Conservation (phyloP, 2,113 vertebrate genomes). For the Bubo bubo region DNA sequence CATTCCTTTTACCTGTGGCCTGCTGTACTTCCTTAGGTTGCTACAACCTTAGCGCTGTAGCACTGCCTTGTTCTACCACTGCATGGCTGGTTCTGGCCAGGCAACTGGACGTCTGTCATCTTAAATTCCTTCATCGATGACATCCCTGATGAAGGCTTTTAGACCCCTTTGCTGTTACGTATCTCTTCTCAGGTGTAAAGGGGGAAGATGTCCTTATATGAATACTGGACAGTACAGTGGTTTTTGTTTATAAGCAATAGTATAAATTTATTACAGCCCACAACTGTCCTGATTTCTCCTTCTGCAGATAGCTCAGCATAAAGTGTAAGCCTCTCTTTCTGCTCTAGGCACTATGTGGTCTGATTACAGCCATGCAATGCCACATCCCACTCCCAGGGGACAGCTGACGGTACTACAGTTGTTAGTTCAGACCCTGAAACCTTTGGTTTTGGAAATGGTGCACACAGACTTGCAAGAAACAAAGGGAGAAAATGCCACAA, state of each 20-base stretch:
- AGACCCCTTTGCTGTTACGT: not conserved
- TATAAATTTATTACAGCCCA: not conserved
- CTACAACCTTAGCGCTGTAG: not conserved
- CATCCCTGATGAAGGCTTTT: not conserved
- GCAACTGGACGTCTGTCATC: not conserved
- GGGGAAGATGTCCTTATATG: not conserved
- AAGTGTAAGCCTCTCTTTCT: not conserved
- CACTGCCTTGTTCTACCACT: not conserved
- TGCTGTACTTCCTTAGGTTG: not conserved
- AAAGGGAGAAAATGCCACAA: slow-evolving; percentile 1
- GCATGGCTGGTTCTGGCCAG: not conserved
- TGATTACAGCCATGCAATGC: not conserved
- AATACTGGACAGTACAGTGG: not conserved
- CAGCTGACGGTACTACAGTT: not conserved
- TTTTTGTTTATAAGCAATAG: not conserved
- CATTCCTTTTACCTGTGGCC: not conserved
- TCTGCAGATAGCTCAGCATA: not conserved
- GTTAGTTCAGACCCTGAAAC: not conserved
- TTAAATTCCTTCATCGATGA: not conserved
- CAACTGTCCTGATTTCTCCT: not conserved
- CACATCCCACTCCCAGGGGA: not conserved
- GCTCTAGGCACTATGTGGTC: not conserved
- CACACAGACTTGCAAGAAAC: not conserved
- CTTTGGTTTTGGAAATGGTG: not conserved
- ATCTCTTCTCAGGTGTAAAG: not conserved